Conservation (phyloP, 1,140 invertebrate species). For the Melitaea cinxia region DNA sequence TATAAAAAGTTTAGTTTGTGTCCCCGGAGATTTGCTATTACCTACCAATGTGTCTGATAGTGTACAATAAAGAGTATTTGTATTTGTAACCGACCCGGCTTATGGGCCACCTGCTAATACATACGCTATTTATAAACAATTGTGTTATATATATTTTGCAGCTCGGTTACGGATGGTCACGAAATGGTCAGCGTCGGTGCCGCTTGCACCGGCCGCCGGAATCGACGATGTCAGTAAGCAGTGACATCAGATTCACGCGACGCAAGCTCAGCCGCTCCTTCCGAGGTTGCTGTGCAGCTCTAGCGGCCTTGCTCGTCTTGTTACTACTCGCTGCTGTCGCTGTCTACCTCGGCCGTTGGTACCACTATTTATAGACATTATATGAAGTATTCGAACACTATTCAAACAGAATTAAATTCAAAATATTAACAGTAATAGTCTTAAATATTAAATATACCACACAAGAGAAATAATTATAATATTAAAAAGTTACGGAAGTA, state of each 20-base stretch:
- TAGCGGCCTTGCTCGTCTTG: conserved; percentile 91
- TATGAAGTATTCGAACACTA: background rate
- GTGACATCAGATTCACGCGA: conserved; percentile 92
- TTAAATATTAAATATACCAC: no score
- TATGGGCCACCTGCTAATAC: no score
- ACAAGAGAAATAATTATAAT: no score
- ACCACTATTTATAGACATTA: conserved; percentile 40
- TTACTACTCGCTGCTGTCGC: conserved; percentile 90
- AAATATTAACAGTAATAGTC: background rate
- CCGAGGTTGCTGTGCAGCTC: conserved; percentile 91
- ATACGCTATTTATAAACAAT: background rate
- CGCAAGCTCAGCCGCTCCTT: conserved; percentile 90
- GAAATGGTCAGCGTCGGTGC: conserved; percentile 57
- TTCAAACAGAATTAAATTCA: no score
- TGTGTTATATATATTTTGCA: conserved; percentile 29
- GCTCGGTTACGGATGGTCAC: conserved; percentile 73
- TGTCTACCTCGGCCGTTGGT: conserved; percentile 95
- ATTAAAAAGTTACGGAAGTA: no score
- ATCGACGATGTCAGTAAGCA: conserved; percentile 91
- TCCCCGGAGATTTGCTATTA: no score
- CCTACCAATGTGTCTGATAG: no score
- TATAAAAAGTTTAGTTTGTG: no score
- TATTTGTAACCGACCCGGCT: no score
- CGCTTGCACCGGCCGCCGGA: conserved; percentile 71
- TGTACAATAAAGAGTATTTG: no score